Evolutionary conservation across 2,797 vertebrate species (phyloP), one percentile per base, ranked within the genome.

Genomic region (Urocyon cinereoargenteus): DNA sequence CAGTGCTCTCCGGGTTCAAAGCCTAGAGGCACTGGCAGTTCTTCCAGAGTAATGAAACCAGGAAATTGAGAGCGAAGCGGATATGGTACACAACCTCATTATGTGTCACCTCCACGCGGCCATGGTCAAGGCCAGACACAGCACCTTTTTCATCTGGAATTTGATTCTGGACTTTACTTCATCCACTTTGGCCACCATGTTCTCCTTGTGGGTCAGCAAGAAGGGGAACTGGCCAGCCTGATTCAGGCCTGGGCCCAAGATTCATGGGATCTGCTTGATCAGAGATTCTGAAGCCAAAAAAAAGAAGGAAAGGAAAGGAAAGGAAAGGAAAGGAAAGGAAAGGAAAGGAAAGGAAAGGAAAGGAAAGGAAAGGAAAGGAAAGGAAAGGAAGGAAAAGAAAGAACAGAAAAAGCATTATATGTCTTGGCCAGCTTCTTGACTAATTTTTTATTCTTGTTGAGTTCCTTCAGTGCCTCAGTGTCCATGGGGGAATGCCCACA

Each of bases 1-100:
- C 99, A 97, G 99, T 99, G 99, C 99, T 99, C 99, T 99, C 99
- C 97, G 99, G 98, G 81, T 99, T 99, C 14, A 99, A 98, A 14
- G 99, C 99, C 4, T 99, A 98, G 90, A 66, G 16, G 16, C 18
- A 1, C 31, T 66, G 64, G 31, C 64, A 19, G 16, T n/a, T 16
- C 64, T 31, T n/a, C 64, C n/a, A n/a, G 31, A 66, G 64, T 16
- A 66, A 66, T n/a, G 7, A 66, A 16, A 8, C 31, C 31, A 66
- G 64, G 64, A 66, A n/a, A 18, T 19, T 18, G 31, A 66, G 31
- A 66, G 31, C 31, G 16, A 66, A 19, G 15, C 9, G 16, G 64
- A 66, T n/a, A 31, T n/a, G n/a, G 64, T 10, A 18, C 64, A 19
- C 31, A 66, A 4, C 14, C 31, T 66, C 64, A 8, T n/a, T 31